phyloP scores from a whole-genome alignment of 53 echinoderm and acorn worm species.

The Stichopus horrens region DNA sequence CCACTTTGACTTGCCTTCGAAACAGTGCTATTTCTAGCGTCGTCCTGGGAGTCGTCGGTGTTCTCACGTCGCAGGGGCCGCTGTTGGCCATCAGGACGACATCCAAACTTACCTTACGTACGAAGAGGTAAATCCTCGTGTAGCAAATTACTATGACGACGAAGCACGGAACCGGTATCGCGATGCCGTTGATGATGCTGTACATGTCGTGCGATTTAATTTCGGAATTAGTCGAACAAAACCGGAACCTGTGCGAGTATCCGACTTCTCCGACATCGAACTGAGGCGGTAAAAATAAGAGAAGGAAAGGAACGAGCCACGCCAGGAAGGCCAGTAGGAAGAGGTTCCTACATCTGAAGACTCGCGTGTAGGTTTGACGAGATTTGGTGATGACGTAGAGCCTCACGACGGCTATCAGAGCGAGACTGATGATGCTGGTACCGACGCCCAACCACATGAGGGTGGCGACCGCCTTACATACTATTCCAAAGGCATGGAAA shows the following conservation, averaged over 20 bases:
- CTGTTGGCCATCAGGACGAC: background rate
- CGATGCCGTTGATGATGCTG: background rate
- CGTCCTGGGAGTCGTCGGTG: background rate
- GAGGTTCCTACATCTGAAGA: conserved; percentile 62
- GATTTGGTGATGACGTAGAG: conserved; percentile 69
- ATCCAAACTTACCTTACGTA: background rate
- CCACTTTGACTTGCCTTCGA: conserved; percentile 28
- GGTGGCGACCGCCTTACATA: conserved; percentile 60
- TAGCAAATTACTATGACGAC: conserved; percentile 20
- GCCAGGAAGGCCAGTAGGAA: conserved; percentile 53
- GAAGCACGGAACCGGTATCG: conserved; percentile 8
- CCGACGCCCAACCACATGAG: conserved; percentile 70
- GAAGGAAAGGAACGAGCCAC: conserved; percentile 65
- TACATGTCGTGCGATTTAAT: conserved; percentile 44
- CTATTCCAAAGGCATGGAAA: conserved; percentile 43
- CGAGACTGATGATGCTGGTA: conserved; percentile 72
- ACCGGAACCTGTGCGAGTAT: conserved; percentile 52
- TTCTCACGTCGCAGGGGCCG: background rate
- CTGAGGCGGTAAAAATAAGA: conserved; percentile 54
- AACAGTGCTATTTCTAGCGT: conserved; percentile 12
- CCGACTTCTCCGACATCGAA: conserved; percentile 50
- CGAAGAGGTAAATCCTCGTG: conserved; percentile 1
- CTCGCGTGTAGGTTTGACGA: conserved; percentile 43
- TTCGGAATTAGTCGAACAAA: conserved; percentile 45
- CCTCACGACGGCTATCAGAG: conserved; percentile 75